Evolutionary conservation across 2,797 vertebrate genomes (phyloP), one percentile per base, ranked within the genome.

Genomic region (Rachycentron canadum): DNA sequence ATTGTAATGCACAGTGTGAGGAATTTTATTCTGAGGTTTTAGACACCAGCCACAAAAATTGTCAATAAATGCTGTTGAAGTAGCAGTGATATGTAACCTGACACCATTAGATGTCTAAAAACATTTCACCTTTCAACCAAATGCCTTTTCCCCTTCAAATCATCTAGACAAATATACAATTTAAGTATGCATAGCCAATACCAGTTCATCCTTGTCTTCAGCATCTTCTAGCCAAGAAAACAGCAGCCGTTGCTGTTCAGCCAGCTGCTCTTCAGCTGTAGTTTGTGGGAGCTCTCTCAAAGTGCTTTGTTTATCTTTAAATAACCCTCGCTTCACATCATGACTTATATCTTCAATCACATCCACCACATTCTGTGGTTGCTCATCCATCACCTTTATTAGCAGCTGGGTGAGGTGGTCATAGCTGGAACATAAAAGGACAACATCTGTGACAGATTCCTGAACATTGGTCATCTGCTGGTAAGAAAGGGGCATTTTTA

Each of bases 341-440:
- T 58, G 86, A 86, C 98, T 99, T 80, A 99, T 92, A 63, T 95
- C 94, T 87, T 99, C 97, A 59, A 99, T 81, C 79, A 97, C 92
- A 53, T 99, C 98, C 64, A 96, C 95, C n/a, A 83, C 93, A 76
- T 99, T 91, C 36, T 90, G 49, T 3, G 97, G 97, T 58, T 87
- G 96, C 79, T 98, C 96, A 57, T 98, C 95, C 94, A 98, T 94
- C 81, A 99, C 92, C 87, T 95, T 97, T 49, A 92, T 91, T 78
- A 99, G 88, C 72, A 97, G 2, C 28, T 85, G 87, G 43, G 95
- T 94, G 50, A 99, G 93, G 87, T 99, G 98, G 80, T 99, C 97
- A 19, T 99, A 99, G 55, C 98, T 99, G 94, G 17, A 77, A 83
- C 25, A 61, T 40, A 4, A 40, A 21, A 78, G 63, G 56, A 41